phyloP scores from a whole-genome alignment of 2,888 invertebrate species.

The Lithodes maja region DNA sequence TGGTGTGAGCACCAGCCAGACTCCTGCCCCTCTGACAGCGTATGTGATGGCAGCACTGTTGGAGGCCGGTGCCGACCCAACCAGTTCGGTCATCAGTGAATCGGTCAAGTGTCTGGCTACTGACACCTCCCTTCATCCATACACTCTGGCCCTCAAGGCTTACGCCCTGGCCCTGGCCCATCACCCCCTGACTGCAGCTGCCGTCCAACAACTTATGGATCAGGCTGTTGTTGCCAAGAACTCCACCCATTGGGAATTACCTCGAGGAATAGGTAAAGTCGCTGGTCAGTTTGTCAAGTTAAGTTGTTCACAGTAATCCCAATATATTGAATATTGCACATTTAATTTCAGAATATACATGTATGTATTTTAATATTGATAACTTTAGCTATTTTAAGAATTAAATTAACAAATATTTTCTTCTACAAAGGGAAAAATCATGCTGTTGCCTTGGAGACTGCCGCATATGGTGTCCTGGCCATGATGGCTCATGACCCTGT shows the following conservation, averaged over 20 bases:
- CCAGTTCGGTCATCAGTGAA: constrained; percentile 31
- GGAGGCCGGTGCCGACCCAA: constrained; percentile 76
- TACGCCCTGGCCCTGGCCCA: constrained; percentile 10
- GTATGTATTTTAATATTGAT: no score
- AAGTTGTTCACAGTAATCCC: no score
- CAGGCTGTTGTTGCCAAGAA: neutral
- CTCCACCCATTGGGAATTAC: neutral
- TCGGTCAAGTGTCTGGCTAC: constrained; percentile 1
- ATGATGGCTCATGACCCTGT: no score
- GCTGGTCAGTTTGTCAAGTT: no score
- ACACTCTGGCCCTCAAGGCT: constrained; percentile 22
- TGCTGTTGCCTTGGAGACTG: no score
- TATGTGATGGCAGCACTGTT: constrained; percentile 78
- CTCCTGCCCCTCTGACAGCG: constrained; percentile 78
- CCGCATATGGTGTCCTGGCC: no score
- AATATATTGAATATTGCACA: no score
- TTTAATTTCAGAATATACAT: no score
- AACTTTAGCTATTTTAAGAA: no score
- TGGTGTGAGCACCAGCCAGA: constrained; percentile 73
- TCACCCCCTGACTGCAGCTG: neutral
- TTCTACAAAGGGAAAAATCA: no score
- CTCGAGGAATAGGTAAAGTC: neutral
- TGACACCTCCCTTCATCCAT: neutral
- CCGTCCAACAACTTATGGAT: neutral
- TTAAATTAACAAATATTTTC: no score